Percentiles rank a stretch among this genome's conserved stretches.
Conservation (phyloP, 2,888 invertebrate species). For the Branchinecta sandiegonensis region DNA sequence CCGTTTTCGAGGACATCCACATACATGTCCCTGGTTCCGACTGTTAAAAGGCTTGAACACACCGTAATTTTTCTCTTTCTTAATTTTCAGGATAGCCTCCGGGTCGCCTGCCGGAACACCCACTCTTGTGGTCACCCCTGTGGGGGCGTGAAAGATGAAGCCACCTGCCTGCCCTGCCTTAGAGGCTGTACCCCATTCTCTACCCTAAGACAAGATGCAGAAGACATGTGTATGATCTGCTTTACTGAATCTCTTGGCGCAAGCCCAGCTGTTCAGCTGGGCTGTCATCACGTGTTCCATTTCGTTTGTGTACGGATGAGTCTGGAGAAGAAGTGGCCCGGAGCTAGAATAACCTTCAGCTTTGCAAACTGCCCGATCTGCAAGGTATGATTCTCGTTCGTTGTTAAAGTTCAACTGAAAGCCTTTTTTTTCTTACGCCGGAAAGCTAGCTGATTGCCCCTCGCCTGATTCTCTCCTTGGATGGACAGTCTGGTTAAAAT, state of each 20-base stretch:
- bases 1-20: not conserved
- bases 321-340: slow-evolving; percentile 74
- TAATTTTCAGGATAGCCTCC: slow-evolving; percentile 50
- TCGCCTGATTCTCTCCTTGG: too few species aligned
- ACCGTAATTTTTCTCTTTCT: slow-evolving; percentile 11
- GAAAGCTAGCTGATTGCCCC: too few species aligned
- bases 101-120: slow-evolving; percentile 65
- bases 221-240: slow-evolving; percentile 99
- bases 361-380: slow-evolving; percentile 94
- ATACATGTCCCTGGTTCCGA: too few species aligned
- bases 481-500: too few species aligned
- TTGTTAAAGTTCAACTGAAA: too few species aligned
- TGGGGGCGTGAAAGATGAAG: slow-evolving; percentile 78
- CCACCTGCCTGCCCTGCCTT: slow-evolving; percentile 72
- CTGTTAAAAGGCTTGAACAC: too few species aligned
- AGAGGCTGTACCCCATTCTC: slow-evolving; percentile 52
- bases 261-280: slow-evolving; percentile 80
- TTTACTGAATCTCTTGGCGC: slow-evolving; percentile 92
- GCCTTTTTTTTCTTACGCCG: too few species aligned
- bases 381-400: slow-evolving; percentile 47
- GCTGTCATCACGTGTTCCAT: slow-evolving; percentile 93
- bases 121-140: slow-evolving; percentile 81
- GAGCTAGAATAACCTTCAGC: slow-evolving; percentile 88
- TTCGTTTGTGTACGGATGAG: slow-evolving; percentile 76
- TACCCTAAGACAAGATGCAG: slow-evolving; percentile 78